Conservation (phyloP, 2,888 invertebrate genomes). For the Lasius platythorax region DNA sequence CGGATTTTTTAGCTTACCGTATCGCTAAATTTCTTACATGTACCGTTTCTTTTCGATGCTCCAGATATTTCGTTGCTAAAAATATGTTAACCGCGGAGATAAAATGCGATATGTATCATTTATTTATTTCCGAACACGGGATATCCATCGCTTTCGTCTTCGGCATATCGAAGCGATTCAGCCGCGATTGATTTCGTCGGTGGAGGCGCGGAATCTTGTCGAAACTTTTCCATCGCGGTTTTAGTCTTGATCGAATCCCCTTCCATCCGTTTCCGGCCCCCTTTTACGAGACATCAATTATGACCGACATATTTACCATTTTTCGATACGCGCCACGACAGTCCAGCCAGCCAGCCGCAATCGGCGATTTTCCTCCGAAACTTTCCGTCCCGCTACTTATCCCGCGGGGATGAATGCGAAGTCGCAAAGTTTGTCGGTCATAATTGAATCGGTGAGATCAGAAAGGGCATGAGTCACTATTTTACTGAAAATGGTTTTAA, state of each 20-base stretch:
- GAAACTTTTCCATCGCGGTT: slow-evolving; percentile 49
- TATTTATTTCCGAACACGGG: slow-evolving; percentile 50
- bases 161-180: slow-evolving; percentile 42
- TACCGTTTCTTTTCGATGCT: neutral
- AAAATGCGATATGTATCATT: slow-evolving; percentile 47
- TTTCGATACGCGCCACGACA: slow-evolving; percentile 52
- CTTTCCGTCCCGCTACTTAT: slow-evolving; percentile 52
- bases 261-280: neutral
- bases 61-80: slow-evolving; percentile 1
- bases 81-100: slow-evolving; percentile 13
- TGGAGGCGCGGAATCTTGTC: slow-evolving; percentile 22
- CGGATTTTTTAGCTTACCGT: neutral
- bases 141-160: slow-evolving; percentile 34
- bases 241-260: slow-evolving; percentile 19
- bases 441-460: too few relatives aligned
- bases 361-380: slow-evolving; percentile 60
- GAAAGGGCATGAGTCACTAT: too few relatives aligned
- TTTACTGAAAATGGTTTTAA: too few relatives aligned
- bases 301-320: slow-evolving; percentile 63
- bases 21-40: neutral
- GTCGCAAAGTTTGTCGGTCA: slow-evolving; percentile 61
- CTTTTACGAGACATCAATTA: slow-evolving; percentile 59
- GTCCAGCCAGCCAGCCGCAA: slow-evolving; percentile 47
- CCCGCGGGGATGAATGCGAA: slow-evolving; percentile 56
- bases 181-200: slow-evolving; percentile 61